Evolutionary conservation across 1,140 invertebrate genomes (phyloP).

Genomic region (Leptoteleia sp.): DNA sequence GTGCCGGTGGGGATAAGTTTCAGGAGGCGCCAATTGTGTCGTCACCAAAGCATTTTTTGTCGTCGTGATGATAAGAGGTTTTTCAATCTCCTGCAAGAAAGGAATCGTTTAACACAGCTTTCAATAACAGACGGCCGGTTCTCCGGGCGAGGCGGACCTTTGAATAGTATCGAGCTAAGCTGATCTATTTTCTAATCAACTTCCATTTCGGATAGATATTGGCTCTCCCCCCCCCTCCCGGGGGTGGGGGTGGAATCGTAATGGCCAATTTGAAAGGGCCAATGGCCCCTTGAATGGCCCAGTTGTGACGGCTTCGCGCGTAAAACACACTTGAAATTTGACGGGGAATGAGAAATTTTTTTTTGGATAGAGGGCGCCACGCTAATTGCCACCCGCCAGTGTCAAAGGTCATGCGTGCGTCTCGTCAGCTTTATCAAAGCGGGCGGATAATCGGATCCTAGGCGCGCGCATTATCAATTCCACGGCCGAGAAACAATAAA

Average conservation of each 20-base stretch:
- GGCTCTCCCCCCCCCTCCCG: too few species aligned
- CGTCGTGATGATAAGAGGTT: slow-evolving; percentile 66
- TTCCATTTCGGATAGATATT: slow-evolving; percentile 54
- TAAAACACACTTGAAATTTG: too few species aligned
- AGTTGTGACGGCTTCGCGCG: too few species aligned
- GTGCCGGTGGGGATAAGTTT: slow-evolving; percentile 69
- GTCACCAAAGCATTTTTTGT: slow-evolving; percentile 76
- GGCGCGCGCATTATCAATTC: slow-evolving; percentile 4
- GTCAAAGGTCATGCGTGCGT: too few species aligned
- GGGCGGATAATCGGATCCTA: not conserved
- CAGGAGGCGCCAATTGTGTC: slow-evolving; percentile 68
- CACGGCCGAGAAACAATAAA: slow-evolving; percentile 4
- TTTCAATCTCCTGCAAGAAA: slow-evolving; percentile 59
- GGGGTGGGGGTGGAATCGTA: slow-evolving; percentile 38
- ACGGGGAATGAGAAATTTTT: too few species aligned
- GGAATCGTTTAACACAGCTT: slow-evolving; percentile 56
- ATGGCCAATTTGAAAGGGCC: slow-evolving; percentile 37
- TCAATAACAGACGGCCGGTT: slow-evolving; percentile 60
- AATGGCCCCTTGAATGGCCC: too few species aligned
- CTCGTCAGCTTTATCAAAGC: not conserved
- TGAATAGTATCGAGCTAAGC: slow-evolving; percentile 56
- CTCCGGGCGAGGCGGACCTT: slow-evolving; percentile 21
- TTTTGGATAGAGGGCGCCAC: too few species aligned
- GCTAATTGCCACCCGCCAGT: too few species aligned
- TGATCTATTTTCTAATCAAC: slow-evolving; percentile 60